phyloP scores from a whole-genome alignment of 2,888 invertebrate genomes.

The Corythucha ciliata region DNA sequence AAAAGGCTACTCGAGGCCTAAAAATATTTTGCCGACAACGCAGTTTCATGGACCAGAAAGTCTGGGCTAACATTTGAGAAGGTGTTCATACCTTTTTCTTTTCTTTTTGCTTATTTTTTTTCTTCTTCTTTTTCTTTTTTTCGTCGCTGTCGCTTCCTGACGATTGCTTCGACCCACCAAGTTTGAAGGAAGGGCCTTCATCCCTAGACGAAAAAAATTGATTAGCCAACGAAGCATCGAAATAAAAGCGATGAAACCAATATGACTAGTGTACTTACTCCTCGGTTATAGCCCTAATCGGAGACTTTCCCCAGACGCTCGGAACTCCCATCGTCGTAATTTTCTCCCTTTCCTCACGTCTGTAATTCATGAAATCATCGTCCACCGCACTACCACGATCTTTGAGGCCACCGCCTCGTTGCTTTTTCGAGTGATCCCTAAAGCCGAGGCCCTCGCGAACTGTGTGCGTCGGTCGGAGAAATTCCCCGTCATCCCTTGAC shows the following conservation, averaged over 20 bases:
- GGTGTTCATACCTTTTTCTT: slow-evolving; percentile 43
- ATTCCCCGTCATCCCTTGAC: slow-evolving; percentile 14
- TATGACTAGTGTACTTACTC: slow-evolving; percentile 44
- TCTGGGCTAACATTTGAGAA: too few species aligned
- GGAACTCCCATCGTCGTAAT: slow-evolving; percentile 61
- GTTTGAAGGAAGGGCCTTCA: slow-evolving; percentile 11
- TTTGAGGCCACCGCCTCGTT: slow-evolving; percentile 12
- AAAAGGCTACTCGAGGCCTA: too few species aligned
- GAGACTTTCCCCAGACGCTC: slow-evolving; percentile 67
- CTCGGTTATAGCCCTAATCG: slow-evolving; percentile 47
- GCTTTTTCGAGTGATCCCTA: not conserved
- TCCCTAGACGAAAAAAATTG: slow-evolving; percentile 15
- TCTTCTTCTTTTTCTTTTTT: slow-evolving; percentile 33
- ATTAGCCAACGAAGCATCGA: not conserved
- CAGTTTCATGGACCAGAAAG: too few species aligned
- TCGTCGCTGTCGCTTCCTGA: slow-evolving; percentile 28
- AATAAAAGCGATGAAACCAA: not conserved
- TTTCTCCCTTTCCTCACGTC: slow-evolving; percentile 62
- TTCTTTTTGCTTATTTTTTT: slow-evolving; percentile 37
- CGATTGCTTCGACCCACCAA: slow-evolving; percentile 14
- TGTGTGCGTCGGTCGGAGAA: slow-evolving; percentile 20
- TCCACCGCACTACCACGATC: slow-evolving; percentile 38
- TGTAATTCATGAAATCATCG: slow-evolving; percentile 59
- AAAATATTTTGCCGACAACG: too few species aligned
- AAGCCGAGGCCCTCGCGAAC: slow-evolving; percentile 13